These are phyloP conservation scores for Crocidura indochinensis DNA, from an alignment of 2,797 vertebrate genomes.

Conservation along the genomic window DNA sequence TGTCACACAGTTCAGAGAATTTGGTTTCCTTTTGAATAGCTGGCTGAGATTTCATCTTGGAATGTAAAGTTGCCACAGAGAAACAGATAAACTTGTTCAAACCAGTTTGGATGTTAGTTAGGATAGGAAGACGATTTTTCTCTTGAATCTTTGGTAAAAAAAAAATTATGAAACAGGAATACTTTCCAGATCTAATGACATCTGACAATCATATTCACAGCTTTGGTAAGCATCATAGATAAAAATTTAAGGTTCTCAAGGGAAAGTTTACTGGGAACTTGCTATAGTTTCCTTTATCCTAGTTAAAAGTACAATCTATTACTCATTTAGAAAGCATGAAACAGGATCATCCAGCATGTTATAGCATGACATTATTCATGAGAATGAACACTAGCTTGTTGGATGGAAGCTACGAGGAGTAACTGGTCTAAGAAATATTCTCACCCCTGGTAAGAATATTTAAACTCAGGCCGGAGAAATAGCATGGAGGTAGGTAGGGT, in stretches of 20 bases:
- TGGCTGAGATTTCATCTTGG: constrained; percentile 60
- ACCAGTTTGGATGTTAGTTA: constrained; percentile 33
- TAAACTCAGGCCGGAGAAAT: too few relatives aligned
- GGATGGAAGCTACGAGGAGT: background rate
- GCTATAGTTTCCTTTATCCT: background rate
- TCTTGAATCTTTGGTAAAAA: constrained; percentile 36
- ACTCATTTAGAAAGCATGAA: constrained; percentile 45
- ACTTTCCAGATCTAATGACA: constrained; percentile 1
- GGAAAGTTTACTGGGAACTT: constrained; percentile 19
- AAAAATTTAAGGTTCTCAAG: background rate
- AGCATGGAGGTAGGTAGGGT: too few relatives aligned
- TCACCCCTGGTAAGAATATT: background rate
- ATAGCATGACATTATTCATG: background rate
- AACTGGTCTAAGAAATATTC: background rate
- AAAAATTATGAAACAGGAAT: background rate
- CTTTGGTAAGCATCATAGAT: constrained; percentile 24
- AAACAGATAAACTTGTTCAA: constrained; percentile 47
- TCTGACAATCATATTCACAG: background rate
- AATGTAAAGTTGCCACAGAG: constrained; percentile 28
- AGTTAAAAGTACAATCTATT: constrained; percentile 5
- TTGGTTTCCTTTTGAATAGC: constrained; percentile 59
- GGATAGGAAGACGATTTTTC: constrained; percentile 11
- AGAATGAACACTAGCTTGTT: constrained; percentile 14
- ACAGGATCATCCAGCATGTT: constrained; percentile 42
- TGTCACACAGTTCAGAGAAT: background rate